Evolutionary conservation across 1,140 invertebrate species (phyloP).

Genomic region (Drosophila ananassae): DNA sequence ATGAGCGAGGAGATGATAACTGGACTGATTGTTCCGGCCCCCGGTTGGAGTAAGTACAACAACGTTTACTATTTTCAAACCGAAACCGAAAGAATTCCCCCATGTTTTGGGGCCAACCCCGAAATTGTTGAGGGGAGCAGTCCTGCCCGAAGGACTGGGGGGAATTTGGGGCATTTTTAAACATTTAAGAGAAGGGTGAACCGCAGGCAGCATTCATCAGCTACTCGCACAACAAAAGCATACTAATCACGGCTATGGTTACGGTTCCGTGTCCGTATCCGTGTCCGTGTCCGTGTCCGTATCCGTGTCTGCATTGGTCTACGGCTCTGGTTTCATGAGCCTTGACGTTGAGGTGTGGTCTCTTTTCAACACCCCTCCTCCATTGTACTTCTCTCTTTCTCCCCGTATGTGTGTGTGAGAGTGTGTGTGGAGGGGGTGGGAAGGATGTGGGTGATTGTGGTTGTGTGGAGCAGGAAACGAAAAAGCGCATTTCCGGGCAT

Average conservation of each 20-base stretch:
- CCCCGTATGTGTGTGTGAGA: constrained; percentile 20
- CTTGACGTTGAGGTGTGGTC: constrained; percentile 58
- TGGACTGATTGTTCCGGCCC: constrained; percentile 97
- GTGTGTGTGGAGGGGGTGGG: constrained; percentile 1
- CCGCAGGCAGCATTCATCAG: constrained; percentile 72
- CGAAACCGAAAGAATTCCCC: constrained; percentile 16
- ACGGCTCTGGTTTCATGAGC: constrained; percentile 35
- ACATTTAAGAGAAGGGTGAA: constrained; percentile 40
- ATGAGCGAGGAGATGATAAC: constrained; percentile 98
- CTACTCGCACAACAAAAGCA: constrained; percentile 69
- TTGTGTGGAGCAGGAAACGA: constrained; percentile 58
- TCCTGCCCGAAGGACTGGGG: neutral
- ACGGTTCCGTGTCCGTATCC: constrained; percentile 49
- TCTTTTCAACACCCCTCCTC: neutral
- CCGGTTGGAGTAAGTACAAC: constrained; percentile 92
- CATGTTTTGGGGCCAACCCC: constrained; percentile 2
- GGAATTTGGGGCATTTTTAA: constrained; percentile 36
- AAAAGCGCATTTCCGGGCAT: constrained; percentile 78
- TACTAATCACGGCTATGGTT: constrained; percentile 71
- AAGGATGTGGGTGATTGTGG: constrained; percentile 9
- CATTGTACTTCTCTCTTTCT: neutral
- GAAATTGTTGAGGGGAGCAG: constrained; percentile 21
- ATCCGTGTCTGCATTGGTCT: constrained; percentile 3
- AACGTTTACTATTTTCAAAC: neutral
- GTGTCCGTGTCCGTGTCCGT: constrained; percentile 14